phyloP scores from a whole-genome alignment of 2,113 vertebrate species.

The Vidua chalybeata region DNA sequence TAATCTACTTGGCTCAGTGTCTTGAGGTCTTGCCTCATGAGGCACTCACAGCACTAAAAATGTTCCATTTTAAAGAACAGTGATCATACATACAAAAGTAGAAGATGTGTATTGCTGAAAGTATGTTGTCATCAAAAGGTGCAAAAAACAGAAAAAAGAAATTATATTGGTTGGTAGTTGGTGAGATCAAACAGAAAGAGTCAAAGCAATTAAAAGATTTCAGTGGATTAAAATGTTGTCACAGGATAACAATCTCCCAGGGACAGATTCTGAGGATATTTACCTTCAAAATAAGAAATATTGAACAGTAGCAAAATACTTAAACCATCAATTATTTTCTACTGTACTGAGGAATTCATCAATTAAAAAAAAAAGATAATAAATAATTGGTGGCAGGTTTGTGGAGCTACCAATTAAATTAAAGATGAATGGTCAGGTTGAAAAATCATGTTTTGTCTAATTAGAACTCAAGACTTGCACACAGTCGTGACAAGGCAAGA shows the following conservation, averaged over 20 bases:
- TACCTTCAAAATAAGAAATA: conserved; percentile 9
- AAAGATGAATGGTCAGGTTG: neutral
- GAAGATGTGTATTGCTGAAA: neutral
- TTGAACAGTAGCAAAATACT: neutral
- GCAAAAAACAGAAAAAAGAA: neutral
- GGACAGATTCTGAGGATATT: neutral
- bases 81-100: neutral
- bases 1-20: no score
- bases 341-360: neutral
- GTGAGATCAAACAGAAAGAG: neutral
- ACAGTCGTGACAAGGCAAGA: neutral
- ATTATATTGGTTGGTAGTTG: neutral
- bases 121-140: neutral
- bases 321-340: conserved; percentile 9
- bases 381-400: neutral
- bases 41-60: neutral
- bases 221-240: conserved; percentile 5
- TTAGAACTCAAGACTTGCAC: neutral
- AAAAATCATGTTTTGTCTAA: neutral
- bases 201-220: neutral
- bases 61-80: neutral
- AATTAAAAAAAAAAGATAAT: neutral
- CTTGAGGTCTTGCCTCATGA: neutral
- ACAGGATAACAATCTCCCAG: neutral
- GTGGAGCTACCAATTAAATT: neutral